Evolutionary conservation across 2,888 invertebrate species (phyloP), one percentile per base, ranked within the genome.

Genomic region (Nephrotoma flavescens): DNA sequence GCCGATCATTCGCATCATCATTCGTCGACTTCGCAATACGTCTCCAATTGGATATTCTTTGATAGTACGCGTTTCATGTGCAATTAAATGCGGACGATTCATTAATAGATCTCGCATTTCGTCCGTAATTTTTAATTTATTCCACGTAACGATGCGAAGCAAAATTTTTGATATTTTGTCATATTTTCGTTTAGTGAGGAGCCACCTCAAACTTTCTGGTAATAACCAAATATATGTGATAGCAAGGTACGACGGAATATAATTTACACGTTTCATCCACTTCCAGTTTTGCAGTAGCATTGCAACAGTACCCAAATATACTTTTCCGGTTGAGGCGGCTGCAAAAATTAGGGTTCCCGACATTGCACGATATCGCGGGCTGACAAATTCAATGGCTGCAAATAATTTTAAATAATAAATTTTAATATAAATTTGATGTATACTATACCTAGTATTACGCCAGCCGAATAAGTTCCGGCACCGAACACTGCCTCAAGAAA

Each of bases 131-230:
- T 89, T 88, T 44, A 90, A 88, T 41, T 90, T 93, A 89, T 95
- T 95, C 89, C 94, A 92, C 87, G 92, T 90, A 0, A 95, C 94
- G 86, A 57, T 94, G 88, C 92, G 94, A 11, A 92, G 92, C 9
- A 95, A 91, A 19, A 95, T 93, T 3, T 90, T 90, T 86, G 93
- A 93, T 0, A 95, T 94, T 57, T 93, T 92, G 0, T 93, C 91
- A n/a, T 12, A 42, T 87, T 93, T 92, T 1, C 94, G 93, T 87
- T 94, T 93, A 11, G 94, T 94, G 86, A 96, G 91, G 86, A 96
- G 92, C 97, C 84, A 84, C 6, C 84, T 93, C 86, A 95, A 92
- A 88, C 95, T 96, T 92, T 96, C 96, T 42, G 95, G 95, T 41
- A 95, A 89, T 85, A 95, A 90, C 93, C 95, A 94, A 89, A 94